Percentiles rank a stretch among this genome's conserved stretches.
These are phyloP conservation scores for Gymnocypris eckloni DNA, from an alignment of 2,797 vertebrate genomes.

Conservation along the genomic window DNA sequence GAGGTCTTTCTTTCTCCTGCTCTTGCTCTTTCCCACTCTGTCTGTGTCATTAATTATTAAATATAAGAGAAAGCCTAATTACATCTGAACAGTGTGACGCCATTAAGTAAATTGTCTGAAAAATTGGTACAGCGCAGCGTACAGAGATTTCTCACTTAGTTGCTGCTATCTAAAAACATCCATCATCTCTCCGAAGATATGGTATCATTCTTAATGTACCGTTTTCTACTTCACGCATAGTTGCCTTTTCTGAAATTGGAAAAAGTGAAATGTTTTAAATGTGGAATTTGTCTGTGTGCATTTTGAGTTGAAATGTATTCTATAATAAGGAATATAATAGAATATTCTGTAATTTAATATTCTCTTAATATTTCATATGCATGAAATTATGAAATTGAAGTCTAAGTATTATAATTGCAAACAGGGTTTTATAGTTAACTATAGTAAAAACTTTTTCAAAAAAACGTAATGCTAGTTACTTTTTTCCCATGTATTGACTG, in stretches of 20 bases:
- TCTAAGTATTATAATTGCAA: background rate
- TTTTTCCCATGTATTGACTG: no score
- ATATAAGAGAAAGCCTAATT: conserved; percentile 42
- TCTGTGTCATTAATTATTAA: conserved; percentile 43
- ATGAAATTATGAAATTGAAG: background rate
- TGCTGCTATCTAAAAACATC: background rate
- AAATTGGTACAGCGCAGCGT: conserved; percentile 29
- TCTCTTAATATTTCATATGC: background rate
- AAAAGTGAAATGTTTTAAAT: background rate
- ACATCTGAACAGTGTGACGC: conserved; percentile 43
- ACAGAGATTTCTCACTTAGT: conserved; percentile 11
- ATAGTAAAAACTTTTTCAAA: no score
- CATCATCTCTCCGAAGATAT: conserved; percentile 1
- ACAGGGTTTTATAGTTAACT: no score
- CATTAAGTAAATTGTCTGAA: conserved; percentile 49
- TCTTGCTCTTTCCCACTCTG: conserved; percentile 18
- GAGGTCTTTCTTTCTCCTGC: background rate
- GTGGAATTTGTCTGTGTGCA: background rate
- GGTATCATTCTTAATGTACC: conserved; percentile 1
- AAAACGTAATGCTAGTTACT: no score
- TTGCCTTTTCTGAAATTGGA: background rate
- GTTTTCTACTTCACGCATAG: background rate
- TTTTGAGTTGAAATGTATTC: background rate
- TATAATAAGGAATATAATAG: background rate
- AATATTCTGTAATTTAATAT: background rate